These are phyloP conservation scores for Diabrotica virgifera DNA, from an alignment of 1,140 invertebrate species.

Conservation along the genomic window DNA sequence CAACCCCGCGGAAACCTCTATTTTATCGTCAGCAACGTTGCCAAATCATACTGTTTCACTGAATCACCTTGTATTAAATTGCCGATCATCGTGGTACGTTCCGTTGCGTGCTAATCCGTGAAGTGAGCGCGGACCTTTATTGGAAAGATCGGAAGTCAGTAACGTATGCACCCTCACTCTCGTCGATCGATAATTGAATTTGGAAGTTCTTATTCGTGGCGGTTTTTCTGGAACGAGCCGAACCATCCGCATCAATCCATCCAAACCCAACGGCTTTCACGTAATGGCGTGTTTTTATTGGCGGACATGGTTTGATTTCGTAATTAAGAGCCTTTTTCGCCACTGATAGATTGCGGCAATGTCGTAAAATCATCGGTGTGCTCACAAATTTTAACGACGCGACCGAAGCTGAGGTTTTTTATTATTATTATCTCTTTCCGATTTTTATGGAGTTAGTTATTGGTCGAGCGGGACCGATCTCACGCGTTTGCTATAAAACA, in stretches of 20 bases:
- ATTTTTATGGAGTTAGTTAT: not conserved
- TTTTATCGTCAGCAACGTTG: too few relatives aligned
- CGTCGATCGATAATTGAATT: not conserved
- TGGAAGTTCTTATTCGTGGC: not conserved
- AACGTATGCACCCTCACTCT: too few relatives aligned
- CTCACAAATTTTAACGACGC: not conserved
- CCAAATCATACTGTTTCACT: too few relatives aligned
- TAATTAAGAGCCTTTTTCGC: not conserved
- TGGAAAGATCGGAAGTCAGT: too few relatives aligned
- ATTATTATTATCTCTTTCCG: not conserved
- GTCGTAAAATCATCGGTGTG: conserved; percentile 1
- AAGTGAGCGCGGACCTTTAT: too few relatives aligned
- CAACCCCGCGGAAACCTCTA: too few relatives aligned
- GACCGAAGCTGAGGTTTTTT: not conserved
- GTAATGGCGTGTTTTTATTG: conserved; percentile 3
- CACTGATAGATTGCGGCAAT: not conserved
- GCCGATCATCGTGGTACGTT: too few relatives aligned
- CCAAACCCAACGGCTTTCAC: not conserved
- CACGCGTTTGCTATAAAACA: too few relatives aligned
- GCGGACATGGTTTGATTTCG: not conserved
- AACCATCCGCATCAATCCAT: not conserved
- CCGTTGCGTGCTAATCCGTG: too few relatives aligned
- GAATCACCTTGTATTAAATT: too few relatives aligned
- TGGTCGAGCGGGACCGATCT: not conserved
- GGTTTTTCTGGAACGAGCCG: not conserved